Percentiles rank a stretch among this genome's conserved stretches.
Evolutionary conservation across 2,113 vertebrate genomes (phyloP).

Genomic region (Bos javanicus): DNA sequence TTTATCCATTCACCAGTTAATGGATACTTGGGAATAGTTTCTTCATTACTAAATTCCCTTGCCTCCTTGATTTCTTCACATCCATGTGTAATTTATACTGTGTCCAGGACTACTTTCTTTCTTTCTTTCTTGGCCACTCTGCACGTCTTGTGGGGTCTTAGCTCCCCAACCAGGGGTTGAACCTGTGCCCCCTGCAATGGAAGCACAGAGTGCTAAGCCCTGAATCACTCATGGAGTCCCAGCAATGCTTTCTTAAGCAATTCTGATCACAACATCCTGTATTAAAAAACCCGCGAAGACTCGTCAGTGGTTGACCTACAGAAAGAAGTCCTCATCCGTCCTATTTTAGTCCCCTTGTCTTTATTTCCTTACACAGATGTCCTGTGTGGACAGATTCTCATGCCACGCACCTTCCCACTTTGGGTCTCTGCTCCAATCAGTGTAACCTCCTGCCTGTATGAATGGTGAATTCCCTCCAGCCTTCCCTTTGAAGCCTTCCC

Average conservation of each 20-base stretch:
- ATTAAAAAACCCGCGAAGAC: neutral
- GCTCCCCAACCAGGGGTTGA: neutral
- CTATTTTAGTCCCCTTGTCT: neutral
- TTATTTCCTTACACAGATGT: neutral
- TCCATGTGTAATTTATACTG: neutral
- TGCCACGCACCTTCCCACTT: neutral
- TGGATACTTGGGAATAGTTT: neutral
- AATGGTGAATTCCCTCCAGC: neutral
- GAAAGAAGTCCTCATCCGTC: neutral
- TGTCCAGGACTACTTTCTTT: no score
- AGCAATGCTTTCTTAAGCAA: neutral
- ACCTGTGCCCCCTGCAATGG: neutral
- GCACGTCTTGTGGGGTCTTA: neutral
- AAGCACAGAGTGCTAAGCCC: neutral
- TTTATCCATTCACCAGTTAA: neutral
- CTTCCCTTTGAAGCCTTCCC: neutral
- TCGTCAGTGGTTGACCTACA: rapidly evolving
- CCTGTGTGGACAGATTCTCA: rapidly evolving
- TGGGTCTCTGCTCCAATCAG: neutral
- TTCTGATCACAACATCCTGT: neutral
- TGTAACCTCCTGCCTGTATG: neutral
- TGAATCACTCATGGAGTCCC: rapidly evolving
- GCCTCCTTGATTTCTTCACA: neutral
- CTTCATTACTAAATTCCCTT: neutral
- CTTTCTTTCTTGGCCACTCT: neutral